A percentile compares a stretch with the other conserved stretches of the same genome.
Evolutionary conservation across 2,797 vertebrate genomes (phyloP).

Genomic region (Tapirus indicus): DNA sequence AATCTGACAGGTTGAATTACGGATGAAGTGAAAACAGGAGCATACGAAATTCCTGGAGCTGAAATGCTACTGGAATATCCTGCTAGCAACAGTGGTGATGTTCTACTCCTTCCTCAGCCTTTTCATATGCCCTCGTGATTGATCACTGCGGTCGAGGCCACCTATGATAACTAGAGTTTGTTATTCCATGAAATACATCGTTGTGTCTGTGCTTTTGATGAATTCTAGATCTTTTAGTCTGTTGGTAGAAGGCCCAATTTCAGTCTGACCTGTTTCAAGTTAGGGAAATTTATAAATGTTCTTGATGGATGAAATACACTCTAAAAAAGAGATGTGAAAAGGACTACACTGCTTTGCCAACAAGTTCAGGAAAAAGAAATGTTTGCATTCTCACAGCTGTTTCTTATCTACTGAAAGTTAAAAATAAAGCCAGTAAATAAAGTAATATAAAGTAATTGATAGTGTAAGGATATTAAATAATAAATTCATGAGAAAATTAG

Average conservation of each 20-base stretch:
- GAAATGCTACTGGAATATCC: neutral
- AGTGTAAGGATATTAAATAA: neutral
- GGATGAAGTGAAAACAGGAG: slow-evolving; percentile 42
- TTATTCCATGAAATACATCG: neutral
- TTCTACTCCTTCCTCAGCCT: neutral
- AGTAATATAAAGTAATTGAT: neutral
- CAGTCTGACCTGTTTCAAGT: slow-evolving; percentile 31
- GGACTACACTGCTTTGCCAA: neutral
- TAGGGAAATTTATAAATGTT: slow-evolving; percentile 8
- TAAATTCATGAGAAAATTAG: slow-evolving; percentile 27
- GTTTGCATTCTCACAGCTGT: neutral
- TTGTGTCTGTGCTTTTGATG: neutral
- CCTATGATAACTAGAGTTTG: neutral
- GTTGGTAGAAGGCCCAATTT: slow-evolving; percentile 30
- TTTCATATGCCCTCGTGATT: neutral
- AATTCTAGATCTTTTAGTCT: slow-evolving; percentile 33
- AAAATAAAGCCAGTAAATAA: neutral
- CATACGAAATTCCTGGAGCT: neutral
- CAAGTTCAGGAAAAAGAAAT: neutral
- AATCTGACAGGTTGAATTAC: slow-evolving; percentile 71
- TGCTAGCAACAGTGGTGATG: neutral
- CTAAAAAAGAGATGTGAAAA: neutral
- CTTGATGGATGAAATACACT: neutral
- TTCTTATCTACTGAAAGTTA: slow-evolving; percentile 42
- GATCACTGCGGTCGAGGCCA: neutral